Percentiles rank a stretch among this genome's conserved stretches.
Evolutionary conservation across 2,797 vertebrate genomes (phyloP).

Genomic region (Ibycter americanus): DNA sequence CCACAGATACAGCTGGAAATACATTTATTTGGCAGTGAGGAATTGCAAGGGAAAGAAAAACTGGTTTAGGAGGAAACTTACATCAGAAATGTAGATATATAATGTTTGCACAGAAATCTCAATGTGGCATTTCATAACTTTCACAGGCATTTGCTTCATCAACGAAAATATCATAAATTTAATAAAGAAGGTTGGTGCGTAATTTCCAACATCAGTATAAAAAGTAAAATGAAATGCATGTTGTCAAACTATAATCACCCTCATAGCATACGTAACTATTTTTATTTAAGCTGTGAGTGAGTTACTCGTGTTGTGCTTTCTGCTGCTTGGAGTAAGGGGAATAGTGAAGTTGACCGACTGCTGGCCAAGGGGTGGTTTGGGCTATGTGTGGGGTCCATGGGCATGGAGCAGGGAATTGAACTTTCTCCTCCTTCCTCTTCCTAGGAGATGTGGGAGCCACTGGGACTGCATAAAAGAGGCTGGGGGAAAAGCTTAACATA

Average conservation of each 20-base stretch:
- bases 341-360: neutral
- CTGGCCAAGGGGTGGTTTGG: neutral
- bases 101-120: constrained; percentile 8
- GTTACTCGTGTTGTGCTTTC: neutral
- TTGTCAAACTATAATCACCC: neutral
- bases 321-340: neutral
- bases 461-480: neutral
- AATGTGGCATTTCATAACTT: neutral
- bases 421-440: neutral
- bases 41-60: constrained; percentile 10
- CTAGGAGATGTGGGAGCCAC: neutral
- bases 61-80: constrained; percentile 38
- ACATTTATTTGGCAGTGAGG: constrained; percentile 67
- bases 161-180: neutral
- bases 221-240: neutral
- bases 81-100: neutral
- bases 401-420: neutral
- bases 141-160: neutral
- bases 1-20: constrained; percentile 76
- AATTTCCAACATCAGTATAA: neutral
- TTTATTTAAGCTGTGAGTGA: neutral
- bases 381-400: neutral
- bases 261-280: neutral
- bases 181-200: neutral
- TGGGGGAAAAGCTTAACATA: neutral